Conservation (phyloP, 2,797 vertebrate genomes). For the Sardinella longiceps region DNA sequence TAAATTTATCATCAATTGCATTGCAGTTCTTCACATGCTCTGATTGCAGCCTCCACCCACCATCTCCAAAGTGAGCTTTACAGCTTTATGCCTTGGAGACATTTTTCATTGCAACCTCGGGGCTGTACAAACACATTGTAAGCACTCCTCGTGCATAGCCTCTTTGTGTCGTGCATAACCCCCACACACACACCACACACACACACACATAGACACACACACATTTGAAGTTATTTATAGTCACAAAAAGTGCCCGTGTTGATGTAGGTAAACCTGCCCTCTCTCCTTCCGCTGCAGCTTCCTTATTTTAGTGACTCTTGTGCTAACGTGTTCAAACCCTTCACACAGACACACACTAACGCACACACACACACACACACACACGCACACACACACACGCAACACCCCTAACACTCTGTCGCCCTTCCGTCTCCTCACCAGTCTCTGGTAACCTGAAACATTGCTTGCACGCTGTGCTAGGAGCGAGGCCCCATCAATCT, state of each 20-base stretch:
- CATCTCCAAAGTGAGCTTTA: background rate
- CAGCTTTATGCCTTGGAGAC: background rate
- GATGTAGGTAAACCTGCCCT: constrained; percentile 8
- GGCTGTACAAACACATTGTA: background rate
- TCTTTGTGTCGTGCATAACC: background rate
- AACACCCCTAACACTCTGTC: background rate
- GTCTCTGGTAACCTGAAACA: constrained; percentile 51
- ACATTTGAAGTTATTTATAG: background rate
- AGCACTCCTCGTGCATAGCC: background rate
- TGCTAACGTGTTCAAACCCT: background rate
- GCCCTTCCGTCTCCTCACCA: constrained; percentile 41
- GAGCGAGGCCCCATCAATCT: constrained; percentile 51
- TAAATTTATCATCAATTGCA: background rate
- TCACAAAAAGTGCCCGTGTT: constrained; percentile 4
- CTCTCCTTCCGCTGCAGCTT: background rate
- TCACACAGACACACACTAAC: background rate
- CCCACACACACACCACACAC: background rate
- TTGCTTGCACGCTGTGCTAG: constrained; percentile 24
- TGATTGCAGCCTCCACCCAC: constrained; percentile 5
- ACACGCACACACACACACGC: background rate
- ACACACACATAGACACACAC: too few relatives aligned
- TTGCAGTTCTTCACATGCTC: background rate
- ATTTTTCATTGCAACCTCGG: background rate
- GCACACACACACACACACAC: background rate
- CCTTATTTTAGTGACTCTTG: background rate